Percentiles rank a stretch among this genome's conserved stretches.
These are phyloP conservation scores for Catharus minimus DNA, from an alignment of 2,113 vertebrate genomes.

Conservation along the genomic window DNA sequence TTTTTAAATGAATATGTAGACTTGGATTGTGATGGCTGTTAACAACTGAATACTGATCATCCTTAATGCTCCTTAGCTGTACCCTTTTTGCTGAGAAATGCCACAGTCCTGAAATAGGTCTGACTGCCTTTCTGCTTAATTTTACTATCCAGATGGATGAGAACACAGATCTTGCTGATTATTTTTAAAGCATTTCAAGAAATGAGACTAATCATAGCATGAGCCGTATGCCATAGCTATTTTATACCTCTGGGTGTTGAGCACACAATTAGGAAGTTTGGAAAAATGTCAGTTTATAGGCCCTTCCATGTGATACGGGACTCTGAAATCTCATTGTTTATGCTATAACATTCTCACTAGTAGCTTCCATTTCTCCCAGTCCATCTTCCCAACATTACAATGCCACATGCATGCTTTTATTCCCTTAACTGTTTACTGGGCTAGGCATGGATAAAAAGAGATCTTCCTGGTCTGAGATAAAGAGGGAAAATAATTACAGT, in stretches of 20 bases:
- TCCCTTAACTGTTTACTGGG: background rate
- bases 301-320: background rate
- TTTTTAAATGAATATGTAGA: background rate
- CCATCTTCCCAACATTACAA: background rate
- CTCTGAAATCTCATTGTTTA: background rate
- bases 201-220: background rate
- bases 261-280: background rate
- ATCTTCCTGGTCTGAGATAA: background rate
- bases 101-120: background rate
- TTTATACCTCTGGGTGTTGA: background rate
- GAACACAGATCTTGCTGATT: background rate
- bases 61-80: background rate
- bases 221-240: background rate
- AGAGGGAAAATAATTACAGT: background rate
- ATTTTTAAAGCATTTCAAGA: conserved; percentile 11
- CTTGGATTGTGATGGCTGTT: background rate
- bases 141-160: background rate
- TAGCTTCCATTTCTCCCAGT: background rate
- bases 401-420: background rate
- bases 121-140: background rate
- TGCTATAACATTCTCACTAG: background rate
- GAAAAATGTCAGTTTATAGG: background rate
- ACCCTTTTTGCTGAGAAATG: background rate
- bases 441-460: background rate
- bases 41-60: background rate